phyloP scores from a whole-genome alignment of 2,113 vertebrate genomes.

The Enhydra lutris region DNA sequence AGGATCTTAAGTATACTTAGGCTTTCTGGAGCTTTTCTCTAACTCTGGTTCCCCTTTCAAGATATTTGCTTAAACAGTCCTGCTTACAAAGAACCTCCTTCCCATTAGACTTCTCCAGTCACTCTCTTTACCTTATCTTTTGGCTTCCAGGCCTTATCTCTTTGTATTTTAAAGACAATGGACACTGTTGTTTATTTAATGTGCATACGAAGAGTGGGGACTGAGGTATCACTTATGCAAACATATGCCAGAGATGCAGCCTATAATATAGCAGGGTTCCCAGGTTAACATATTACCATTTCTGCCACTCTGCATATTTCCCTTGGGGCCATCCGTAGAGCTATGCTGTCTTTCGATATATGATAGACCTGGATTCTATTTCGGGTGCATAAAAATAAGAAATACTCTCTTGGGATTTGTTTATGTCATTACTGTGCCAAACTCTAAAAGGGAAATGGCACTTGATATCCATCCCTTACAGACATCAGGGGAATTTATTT shows the following conservation, averaged over 20 bases:
- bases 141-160: not conserved
- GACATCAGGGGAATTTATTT: conserved; percentile 57
- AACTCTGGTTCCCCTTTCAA: not conserved
- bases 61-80: not conserved
- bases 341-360: conserved; percentile 50
- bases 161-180: conserved; percentile 13
- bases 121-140: not conserved
- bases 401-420: conserved; percentile 62
- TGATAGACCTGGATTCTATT: conserved; percentile 71
- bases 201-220: conserved; percentile 2
- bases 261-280: conserved; percentile 30
- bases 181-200: conserved; percentile 20
- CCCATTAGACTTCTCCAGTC: not conserved
- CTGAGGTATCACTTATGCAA: conserved; percentile 45
- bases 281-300: conserved; percentile 62
- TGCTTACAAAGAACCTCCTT: not conserved
- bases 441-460: conserved; percentile 68
- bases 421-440: conserved; percentile 37
- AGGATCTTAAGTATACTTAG: not conserved
- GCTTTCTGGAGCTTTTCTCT: not conserved
- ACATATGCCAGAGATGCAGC: conserved; percentile 2
- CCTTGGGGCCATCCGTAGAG: conserved; percentile 46
- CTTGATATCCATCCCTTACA: conserved; percentile 60
- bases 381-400: conserved; percentile 66
- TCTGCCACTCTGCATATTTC: conserved; percentile 72